Evolutionary conservation across 2,113 vertebrate genomes (phyloP), one percentile per base, ranked within the genome.

Genomic region (Festucalex cinctus): DNA sequence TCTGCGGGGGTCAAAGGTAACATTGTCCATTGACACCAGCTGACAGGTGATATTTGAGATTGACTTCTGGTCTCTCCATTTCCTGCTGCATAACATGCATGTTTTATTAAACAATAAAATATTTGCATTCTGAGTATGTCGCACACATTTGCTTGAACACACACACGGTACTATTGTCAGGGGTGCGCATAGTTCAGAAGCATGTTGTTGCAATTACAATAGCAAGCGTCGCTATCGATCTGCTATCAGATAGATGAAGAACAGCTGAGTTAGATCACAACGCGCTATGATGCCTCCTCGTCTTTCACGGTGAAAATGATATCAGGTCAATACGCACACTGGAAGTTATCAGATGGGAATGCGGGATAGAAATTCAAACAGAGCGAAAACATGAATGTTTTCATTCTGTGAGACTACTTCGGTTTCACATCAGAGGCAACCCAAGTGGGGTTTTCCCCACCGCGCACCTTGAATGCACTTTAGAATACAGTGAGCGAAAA

Each of bases 1-100:
- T 78, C 72, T 61, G 63, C 65, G 54, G 60, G 68, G 80, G 85
- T 86, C 85, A 88, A 77, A 82, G 75, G 82, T 53, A 26, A 87
- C 48, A 68, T 77, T 66, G 81, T 83, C 71, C 58, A 69, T 60
- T 77, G 79, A 85, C 78, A 81, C 77, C 68, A 68, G 60, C 71
- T 57, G 74, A 85, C 77, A 73, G 73, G 74, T 75, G 81, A 81
- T 71, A 80, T 75, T 62, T 75, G 70, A 77, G 63, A 74, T 61
- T 41, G 77, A 73, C 70, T 62, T 72, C 24, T 65, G 68, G 70
- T 73, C 60, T 26, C 37, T 49, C 39, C 17, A 26, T 2, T 65
- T 63, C 51, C 26, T 26, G 22, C 6, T 71, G 12, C 22, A 44
- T 16, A 44, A 62, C n/a, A 24, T 43, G 14, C 13, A 5, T 16